Percentiles rank a stretch among this genome's conserved stretches.
Evolutionary conservation across 2,113 vertebrate genomes (phyloP).

Genomic region (Trochalopteron elliotii): DNA sequence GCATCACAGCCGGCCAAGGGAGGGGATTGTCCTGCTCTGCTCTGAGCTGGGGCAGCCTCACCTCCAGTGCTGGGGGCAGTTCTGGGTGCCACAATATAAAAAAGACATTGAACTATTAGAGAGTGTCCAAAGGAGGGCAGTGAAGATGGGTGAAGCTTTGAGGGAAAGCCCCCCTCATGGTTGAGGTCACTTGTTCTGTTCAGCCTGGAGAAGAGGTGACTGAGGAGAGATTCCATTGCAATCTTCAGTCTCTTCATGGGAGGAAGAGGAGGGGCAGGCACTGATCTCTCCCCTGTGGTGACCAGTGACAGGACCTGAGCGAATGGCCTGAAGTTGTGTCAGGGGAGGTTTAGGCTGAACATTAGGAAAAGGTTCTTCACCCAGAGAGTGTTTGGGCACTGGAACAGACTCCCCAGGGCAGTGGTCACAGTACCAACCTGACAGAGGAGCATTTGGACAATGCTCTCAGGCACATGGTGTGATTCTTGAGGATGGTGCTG

Average conservation of each 20-base stretch:
- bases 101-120: accelerated
- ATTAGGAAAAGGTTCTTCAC: not conserved
- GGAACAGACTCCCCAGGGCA: not conserved
- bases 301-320: not conserved
- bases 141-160: accelerated
- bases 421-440: not conserved
- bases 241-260: accelerated
- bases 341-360: not conserved
- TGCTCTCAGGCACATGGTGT: not conserved
- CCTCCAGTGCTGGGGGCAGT: not conserved
- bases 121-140: not conserved
- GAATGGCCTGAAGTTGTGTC: not conserved
- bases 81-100: accelerated
- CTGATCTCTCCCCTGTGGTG: not conserved
- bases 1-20: not conserved
- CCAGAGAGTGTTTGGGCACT: not conserved
- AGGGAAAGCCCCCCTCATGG: not conserved
- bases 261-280: not conserved
- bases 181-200: not conserved
- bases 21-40: not conserved
- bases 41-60: not conserved
- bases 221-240: accelerated
- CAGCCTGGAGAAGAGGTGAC: not conserved
- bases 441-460: not conserved
- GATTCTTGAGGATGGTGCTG: not conserved